Evolutionary conservation across 92 coral and sea anemone genomes (phyloP).

Genomic region (Porites divaricata): DNA sequence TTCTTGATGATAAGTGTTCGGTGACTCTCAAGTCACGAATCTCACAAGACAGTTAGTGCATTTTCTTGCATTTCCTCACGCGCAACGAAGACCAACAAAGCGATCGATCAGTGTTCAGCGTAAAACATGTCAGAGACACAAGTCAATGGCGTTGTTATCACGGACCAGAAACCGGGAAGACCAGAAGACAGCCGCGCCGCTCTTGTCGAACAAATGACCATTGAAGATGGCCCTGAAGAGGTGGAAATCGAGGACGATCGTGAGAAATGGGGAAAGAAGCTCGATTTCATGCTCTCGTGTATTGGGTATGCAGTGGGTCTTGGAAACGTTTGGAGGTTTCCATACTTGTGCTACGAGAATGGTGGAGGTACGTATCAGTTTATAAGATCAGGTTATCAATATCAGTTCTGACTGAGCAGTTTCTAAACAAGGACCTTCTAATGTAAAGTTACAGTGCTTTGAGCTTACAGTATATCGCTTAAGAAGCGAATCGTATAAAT

Average conservation of each 20-base stretch:
- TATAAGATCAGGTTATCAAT: no score
- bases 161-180: slow-evolving; percentile 14
- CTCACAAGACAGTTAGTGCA: neutral
- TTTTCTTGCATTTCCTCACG: neutral
- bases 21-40: slow-evolving; percentile 13
- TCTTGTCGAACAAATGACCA: slow-evolving; percentile 40
- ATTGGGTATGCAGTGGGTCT: slow-evolving; percentile 85
- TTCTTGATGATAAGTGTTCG: neutral
- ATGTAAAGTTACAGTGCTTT: no score
- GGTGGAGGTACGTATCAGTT: slow-evolving; percentile 74
- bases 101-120: neutral
- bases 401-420: no score
- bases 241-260: slow-evolving; percentile 64
- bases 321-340: slow-evolving; percentile 88
- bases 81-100: neutral
- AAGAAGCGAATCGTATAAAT: neutral
- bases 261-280: slow-evolving; percentile 81
- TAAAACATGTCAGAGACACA: slow-evolving; percentile 21
- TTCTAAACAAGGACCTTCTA: no score
- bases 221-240: slow-evolving; percentile 23
- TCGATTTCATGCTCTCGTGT: slow-evolving; percentile 81
- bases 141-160: neutral
- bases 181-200: slow-evolving; percentile 52
- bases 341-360: slow-evolving; percentile 76
- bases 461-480: neutral